Evolutionary conservation across 2,797 vertebrate species (phyloP).

Genomic region (Mastacembelus armatus): DNA sequence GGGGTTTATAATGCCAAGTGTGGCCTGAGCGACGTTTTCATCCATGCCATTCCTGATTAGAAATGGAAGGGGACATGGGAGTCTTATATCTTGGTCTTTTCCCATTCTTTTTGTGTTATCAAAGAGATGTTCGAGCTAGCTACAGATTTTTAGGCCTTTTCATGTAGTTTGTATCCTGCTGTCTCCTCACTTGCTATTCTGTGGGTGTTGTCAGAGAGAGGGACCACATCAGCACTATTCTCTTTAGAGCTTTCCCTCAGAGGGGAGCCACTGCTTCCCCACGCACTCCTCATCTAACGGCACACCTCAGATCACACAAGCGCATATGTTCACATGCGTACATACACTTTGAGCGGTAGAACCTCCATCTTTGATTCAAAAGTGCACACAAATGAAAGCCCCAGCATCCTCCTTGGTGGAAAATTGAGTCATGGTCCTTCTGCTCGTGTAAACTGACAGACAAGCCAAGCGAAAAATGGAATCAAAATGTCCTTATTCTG

Average conservation of each 20-base stretch:
- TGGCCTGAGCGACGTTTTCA: conserved; percentile 33
- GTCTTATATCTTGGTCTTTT: conserved; percentile 29
- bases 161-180: conserved; percentile 48
- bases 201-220: conserved; percentile 51
- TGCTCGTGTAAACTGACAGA: conserved; percentile 61
- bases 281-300: conserved; percentile 56
- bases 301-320: conserved; percentile 56
- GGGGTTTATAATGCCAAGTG: conserved; percentile 46
- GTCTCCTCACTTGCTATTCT: conserved; percentile 54
- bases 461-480: conserved; percentile 68
- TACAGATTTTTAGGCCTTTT: conserved; percentile 60
- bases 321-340: conserved; percentile 32
- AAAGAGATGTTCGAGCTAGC: conserved; percentile 44
- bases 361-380: conserved; percentile 46
- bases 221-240: conserved; percentile 74
- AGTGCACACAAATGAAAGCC: conserved; percentile 52
- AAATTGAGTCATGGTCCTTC: conserved; percentile 73
- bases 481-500: conserved; percentile 64
- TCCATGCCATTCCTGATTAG: conserved; percentile 41
- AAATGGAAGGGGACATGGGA: conserved; percentile 17
- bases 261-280: conserved; percentile 39
- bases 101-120: conserved; percentile 35
- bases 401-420: conserved; percentile 53
- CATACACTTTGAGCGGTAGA: conserved; percentile 17
- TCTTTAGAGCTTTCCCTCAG: conserved; percentile 61